Evolutionary conservation across 1,140 invertebrate genomes (phyloP), one percentile per base, ranked within the genome.

Genomic region (Musca vetustissima): DNA sequence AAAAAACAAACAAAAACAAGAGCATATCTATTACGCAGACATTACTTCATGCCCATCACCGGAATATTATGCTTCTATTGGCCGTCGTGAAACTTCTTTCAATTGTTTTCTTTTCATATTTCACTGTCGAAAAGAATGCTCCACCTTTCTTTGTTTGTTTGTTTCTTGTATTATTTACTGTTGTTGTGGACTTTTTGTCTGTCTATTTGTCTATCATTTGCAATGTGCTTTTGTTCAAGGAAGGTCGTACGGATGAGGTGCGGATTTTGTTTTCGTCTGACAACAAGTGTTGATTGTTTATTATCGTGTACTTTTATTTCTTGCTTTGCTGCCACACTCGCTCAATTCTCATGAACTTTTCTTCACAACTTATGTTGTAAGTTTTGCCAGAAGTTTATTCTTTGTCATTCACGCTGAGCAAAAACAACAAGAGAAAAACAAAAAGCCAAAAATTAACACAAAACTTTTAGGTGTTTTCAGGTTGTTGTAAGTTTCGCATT

Each of bases 291-390:
- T 61, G 57, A 61, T 61, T 61, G 57, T 61, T 61, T 61, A 49
- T 49, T 65, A 50, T 65, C 43, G 43, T 65, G 21, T 64, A 17
- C 48, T 48, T 65, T 48, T 65, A 14, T 32, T 24, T 69, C 50
- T 76, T 73, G 64, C 70, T 69, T 70, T 75, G 73, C 69, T 71
- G 68, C 74, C 68, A 64, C 70, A 55, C 73, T 74, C 49, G 49
- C 6, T 50, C 48, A 22, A 53, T 53, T 73, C 67, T 64, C 70
- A 49, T 52, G 22, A 36, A 52, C 11, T 25, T 67, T 43, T 53
- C 47, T 73, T 53, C 69, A 71, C 72, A 76, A 73, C 25, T 66
- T 76, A 71, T 59, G 67, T 47, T 69, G 52, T 67, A 57, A 66
- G 69, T 67, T 70, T 70, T 70, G 64, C 49, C 61, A 71, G 68